These are phyloP conservation scores for Heliconius hewitsoni DNA, from an alignment of 1,140 invertebrate genomes.

Conservation along the genomic window DNA sequence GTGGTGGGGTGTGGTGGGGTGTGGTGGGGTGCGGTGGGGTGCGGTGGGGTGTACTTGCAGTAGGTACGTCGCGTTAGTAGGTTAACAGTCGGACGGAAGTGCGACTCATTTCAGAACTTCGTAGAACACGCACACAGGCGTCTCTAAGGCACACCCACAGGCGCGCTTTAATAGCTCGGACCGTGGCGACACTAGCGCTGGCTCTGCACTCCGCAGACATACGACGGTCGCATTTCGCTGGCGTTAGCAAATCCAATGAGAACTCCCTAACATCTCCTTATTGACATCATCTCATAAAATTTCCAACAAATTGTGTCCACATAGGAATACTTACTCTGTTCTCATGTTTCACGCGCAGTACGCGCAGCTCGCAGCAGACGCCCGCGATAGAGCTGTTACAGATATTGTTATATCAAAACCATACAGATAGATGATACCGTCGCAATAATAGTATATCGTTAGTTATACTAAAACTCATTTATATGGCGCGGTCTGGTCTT, in stretches of 20 bases:
- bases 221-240: background rate
- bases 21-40: no score
- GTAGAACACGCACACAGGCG: slow-evolving; percentile 30
- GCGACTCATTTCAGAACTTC: slow-evolving; percentile 25
- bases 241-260: background rate
- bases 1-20: no score
- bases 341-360: background rate
- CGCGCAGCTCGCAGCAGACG: background rate
- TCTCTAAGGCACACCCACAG: background rate
- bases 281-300: background rate
- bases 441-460: background rate
- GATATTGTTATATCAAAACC: slow-evolving; percentile 5
- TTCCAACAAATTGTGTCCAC: background rate
- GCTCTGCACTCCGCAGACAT: background rate
- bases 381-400: background rate
- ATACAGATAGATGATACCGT: background rate
- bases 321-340: background rate
- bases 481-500: background rate
- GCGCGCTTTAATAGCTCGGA: background rate
- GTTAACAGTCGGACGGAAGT: slow-evolving; percentile 32
- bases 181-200: slow-evolving; percentile 4
- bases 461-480: background rate
- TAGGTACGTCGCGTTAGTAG: slow-evolving; percentile 18
- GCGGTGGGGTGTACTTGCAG: no score
- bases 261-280: background rate